A percentile compares a stretch with the other conserved stretches of the same genome.
These are phyloP conservation scores for Cataglyphis altisquamis DNA, from an alignment of 2,888 invertebrate species.

Conservation along the genomic window DNA sequence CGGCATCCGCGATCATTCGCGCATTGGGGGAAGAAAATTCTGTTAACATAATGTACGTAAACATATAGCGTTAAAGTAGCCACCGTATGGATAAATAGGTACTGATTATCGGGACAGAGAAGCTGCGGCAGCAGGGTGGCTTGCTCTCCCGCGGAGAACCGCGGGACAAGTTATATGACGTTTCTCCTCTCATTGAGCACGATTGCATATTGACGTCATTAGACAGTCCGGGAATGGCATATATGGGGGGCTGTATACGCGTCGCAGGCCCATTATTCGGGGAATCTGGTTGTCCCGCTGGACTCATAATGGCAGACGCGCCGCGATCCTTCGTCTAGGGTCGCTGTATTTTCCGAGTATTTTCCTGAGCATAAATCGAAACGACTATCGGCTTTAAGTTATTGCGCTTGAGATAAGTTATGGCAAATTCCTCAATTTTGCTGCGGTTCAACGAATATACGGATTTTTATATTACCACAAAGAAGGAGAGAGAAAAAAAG, in stretches of 20 bases:
- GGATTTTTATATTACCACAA: not conserved
- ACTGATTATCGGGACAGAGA: conserved; percentile 60
- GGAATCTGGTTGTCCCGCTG: conserved; percentile 22
- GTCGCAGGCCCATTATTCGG: conserved; percentile 14
- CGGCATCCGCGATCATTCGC: conserved; percentile 46
- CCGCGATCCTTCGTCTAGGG: conserved; percentile 22
- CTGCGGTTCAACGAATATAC: not conserved
- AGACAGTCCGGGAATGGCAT: conserved; percentile 38
- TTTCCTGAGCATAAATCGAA: conserved; percentile 1
- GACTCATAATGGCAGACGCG: not conserved
- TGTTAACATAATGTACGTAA: conserved; percentile 63
- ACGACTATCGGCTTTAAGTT: conserved; percentile 20
- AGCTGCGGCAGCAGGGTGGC: not conserved
- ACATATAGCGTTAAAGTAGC: conserved; percentile 57
- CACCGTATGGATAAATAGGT: conserved; percentile 25
- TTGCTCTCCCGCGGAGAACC: conserved; percentile 9
- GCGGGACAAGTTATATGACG: conserved; percentile 59
- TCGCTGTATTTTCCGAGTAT: conserved; percentile 26
- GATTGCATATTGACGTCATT: conserved; percentile 57
- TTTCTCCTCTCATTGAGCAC: conserved; percentile 63
- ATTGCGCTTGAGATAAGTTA: conserved; percentile 16
- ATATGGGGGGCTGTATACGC: conserved; percentile 14
- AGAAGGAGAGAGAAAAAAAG: not conserved
- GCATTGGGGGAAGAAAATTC: conserved; percentile 42
- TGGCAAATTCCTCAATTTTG: not conserved